Evolutionary conservation across 2,797 vertebrate genomes (phyloP).

Genomic region (Liasis olivaceus): DNA sequence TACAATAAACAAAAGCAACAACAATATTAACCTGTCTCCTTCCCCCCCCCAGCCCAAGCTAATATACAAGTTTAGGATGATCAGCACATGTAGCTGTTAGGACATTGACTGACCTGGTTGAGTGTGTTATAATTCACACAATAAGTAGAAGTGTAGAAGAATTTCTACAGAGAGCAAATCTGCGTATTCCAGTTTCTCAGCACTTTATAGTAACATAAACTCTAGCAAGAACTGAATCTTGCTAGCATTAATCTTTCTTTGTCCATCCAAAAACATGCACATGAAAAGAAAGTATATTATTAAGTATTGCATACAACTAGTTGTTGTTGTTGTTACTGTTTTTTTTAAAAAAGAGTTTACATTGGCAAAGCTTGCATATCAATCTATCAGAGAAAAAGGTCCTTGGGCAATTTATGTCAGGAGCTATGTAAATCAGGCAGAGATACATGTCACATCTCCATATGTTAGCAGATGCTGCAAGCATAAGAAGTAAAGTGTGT

Average conservation of each 20-base stretch:
- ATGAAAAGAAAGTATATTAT: background rate
- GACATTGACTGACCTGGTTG: background rate
- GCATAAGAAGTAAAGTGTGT: background rate
- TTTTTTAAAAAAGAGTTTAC: background rate
- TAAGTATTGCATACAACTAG: background rate
- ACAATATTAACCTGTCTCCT: background rate
- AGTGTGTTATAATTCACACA: background rate
- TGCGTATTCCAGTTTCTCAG: background rate
- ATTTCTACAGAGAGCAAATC: background rate
- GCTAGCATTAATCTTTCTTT: background rate
- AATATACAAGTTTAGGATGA: background rate
- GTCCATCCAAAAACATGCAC: background rate
- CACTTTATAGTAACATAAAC: background rate
- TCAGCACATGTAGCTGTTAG: background rate
- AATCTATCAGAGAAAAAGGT: background rate
- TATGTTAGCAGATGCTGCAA: background rate
- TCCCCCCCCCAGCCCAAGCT: background rate
- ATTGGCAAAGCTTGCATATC: background rate
- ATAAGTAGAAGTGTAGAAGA: background rate
- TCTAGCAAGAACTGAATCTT: background rate
- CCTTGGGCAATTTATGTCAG: background rate
- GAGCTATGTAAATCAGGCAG: background rate
- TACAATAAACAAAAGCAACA: background rate
- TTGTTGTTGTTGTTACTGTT: background rate
- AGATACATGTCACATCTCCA: background rate